phyloP scores from a whole-genome alignment of 1,140 invertebrate genomes.

The Drosophila obscura region DNA sequence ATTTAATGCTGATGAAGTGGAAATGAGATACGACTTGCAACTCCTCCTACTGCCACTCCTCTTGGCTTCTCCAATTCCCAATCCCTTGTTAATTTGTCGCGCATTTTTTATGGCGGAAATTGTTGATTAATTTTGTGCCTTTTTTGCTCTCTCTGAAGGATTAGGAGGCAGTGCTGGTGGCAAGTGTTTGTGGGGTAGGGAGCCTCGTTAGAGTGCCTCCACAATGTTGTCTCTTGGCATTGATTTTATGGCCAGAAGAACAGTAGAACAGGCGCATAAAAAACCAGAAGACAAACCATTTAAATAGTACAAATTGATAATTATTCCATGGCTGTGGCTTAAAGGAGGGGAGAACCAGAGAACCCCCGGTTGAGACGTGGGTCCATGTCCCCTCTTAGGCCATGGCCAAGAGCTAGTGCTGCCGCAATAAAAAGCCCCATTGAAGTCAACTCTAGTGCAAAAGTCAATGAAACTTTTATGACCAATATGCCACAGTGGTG shows the following conservation, averaged over 20 bases:
- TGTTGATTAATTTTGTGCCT: constrained; percentile 57
- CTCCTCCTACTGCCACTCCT: not conserved
- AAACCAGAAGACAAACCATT: not conserved
- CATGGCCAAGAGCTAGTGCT: not conserved
- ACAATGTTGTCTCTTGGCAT: constrained; percentile 47
- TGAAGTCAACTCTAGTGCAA: constrained; percentile 71
- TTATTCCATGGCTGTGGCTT: not conserved
- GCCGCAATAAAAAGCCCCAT: constrained; percentile 58
- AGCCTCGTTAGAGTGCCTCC: constrained; percentile 7
- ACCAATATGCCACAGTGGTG: constrained; percentile 30
- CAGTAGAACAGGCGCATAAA: too few species aligned
- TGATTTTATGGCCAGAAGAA: constrained; percentile 10
- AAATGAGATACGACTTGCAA: constrained; percentile 45
- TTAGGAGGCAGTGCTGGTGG: too few species aligned
- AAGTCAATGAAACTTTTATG: constrained; percentile 72
- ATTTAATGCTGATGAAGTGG: constrained; percentile 71
- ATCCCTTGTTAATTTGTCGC: constrained; percentile 37
- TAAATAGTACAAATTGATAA: constrained; percentile 36
- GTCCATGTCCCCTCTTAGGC: constrained; percentile 22
- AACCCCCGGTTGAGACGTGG: not conserved
- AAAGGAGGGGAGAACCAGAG: not conserved
- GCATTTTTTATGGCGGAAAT: constrained; percentile 57
- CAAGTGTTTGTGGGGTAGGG: too few species aligned
- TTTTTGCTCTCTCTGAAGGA: not conserved
- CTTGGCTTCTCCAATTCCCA: not conserved